Evolutionary conservation across 1,140 invertebrate genomes (phyloP).

Genomic region (Vanessa atalanta): DNA sequence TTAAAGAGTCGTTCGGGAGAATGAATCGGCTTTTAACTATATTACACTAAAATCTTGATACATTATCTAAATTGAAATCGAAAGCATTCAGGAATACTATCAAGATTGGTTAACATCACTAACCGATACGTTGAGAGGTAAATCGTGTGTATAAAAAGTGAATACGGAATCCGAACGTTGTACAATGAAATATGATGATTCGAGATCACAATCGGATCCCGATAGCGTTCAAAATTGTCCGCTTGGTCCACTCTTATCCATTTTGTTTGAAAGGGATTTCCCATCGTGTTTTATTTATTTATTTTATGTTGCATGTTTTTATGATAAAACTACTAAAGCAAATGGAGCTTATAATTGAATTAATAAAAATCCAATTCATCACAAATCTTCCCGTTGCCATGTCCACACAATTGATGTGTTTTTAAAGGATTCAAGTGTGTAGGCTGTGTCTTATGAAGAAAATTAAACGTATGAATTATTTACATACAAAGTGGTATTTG

Average conservation of each 20-base stretch:
- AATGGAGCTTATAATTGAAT: too few species aligned
- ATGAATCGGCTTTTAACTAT: neutral
- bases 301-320: too few species aligned
- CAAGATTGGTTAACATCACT: slow-evolving; percentile 24
- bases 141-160: slow-evolving; percentile 33
- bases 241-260: slow-evolving; percentile 24
- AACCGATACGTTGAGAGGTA: slow-evolving; percentile 30
- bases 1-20: too few species aligned
- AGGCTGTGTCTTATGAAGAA: too few species aligned
- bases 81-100: slow-evolving; percentile 2
- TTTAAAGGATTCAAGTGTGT: too few species aligned
- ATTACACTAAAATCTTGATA: neutral
- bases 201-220: slow-evolving; percentile 25
- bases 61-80: neutral
- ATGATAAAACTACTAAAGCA: too few species aligned
- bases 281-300: slow-evolving; percentile 16
- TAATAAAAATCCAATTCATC: too few species aligned
- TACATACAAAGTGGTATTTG: too few species aligned
- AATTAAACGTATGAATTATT: too few species aligned
- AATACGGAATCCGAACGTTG: slow-evolving; percentile 11
- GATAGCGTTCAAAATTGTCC: slow-evolving; percentile 30
- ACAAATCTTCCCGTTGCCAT: too few species aligned
- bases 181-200: slow-evolving; percentile 35
- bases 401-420: too few species aligned
- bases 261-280: slow-evolving; percentile 19